Evolutionary conservation across 2,888 invertebrate genomes (phyloP), one percentile per base, ranked within the genome.

Genomic region (Halictus quadricinctus): DNA sequence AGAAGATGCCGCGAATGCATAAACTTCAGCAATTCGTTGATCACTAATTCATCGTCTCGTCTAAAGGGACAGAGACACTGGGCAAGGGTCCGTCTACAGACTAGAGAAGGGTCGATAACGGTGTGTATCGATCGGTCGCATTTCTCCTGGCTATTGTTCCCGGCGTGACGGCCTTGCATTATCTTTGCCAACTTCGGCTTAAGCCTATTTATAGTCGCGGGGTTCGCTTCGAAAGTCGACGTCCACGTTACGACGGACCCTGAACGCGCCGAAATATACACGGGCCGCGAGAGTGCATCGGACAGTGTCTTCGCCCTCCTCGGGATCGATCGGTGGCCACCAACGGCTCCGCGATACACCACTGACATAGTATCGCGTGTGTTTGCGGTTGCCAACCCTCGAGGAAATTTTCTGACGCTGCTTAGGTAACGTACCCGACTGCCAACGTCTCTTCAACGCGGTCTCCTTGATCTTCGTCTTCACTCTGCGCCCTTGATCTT

Each of bases 231-330:
- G 81, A 87, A 87, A 88, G 86, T 87, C 83, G 88, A 81, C 81
- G 88, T 83, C 81, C 87, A 84, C 72, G 54, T 54, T 54, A 54
- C 54, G 10, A n/a, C 21, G 54, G 54, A 54, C n/a, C 10, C 54
- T 54, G 54, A 54, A 54, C 54, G 73, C 79, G 79, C 79, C 79
- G 50, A 80, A 85, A 84, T 85, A 85, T 54, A 54, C 76, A 25
- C 79, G 76, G 15, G 1, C 76, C 73, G 72, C 75, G 81, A 79
- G 81, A 54, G n/a, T 81, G 86, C 81, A 86, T 79, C 80, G 86
- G 54, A 85, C 85, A 82, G 73, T 72, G 85, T 83, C 86, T 86
- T 86, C 86, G 86, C 83, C 86, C 86, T 86, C 83, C 60, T 84
- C 76, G 58, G n/a, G 83, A 73, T 64, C 84, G 70, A 84, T 79